Evolutionary conservation across 2,888 invertebrate species (phyloP), one percentile per base, ranked within the genome.

Genomic region (Pterostichus niger): DNA sequence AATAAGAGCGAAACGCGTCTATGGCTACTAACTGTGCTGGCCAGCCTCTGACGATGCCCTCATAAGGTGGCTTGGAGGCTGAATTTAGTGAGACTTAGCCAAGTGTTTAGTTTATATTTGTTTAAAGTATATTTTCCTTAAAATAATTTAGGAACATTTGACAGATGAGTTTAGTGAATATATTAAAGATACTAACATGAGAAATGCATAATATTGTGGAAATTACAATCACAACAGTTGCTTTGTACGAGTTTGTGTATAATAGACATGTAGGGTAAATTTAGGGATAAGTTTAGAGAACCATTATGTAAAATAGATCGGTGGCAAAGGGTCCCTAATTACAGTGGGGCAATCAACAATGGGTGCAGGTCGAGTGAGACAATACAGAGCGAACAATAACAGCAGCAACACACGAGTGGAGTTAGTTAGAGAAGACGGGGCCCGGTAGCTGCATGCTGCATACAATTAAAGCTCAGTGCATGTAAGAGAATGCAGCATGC

Each of bases 391-490:
- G 59, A 24, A 59, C 10, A 17, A 59, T 59, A 59, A 59, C 7
- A 59, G 7, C 73, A 11, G 15, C 17, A 24, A 3, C 24, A 24
- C 24, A 24, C 3, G 24, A 24, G 24, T 2, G 24, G 24, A 24
- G 24, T 24, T 24, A 24, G 24, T 24, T 24, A 24, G 24, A 1
- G 24, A 24, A 24, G 17, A 1, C 46, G 2, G 46, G 6, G 4
- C 11, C 10, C 33, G 31, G 75, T 64, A 64, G 33, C 59, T 15
- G 3, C 24, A 24, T 24, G 35, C 13, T 59, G 79, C 79, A 79
- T 79, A 79, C 61, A 79, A 79, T 79, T 79, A 79, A 79, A 79
- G 44, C 40, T 59, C 59, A 35, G 46, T 17, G 44, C 40, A 78
- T 78, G 78, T 46, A 46, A 10, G 46, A 76, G 54, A 76, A 76